Evolutionary conservation across 2,797 vertebrate species (phyloP), one percentile per base, ranked within the genome.

Genomic region (Pseudochromis fuscus): DNA sequence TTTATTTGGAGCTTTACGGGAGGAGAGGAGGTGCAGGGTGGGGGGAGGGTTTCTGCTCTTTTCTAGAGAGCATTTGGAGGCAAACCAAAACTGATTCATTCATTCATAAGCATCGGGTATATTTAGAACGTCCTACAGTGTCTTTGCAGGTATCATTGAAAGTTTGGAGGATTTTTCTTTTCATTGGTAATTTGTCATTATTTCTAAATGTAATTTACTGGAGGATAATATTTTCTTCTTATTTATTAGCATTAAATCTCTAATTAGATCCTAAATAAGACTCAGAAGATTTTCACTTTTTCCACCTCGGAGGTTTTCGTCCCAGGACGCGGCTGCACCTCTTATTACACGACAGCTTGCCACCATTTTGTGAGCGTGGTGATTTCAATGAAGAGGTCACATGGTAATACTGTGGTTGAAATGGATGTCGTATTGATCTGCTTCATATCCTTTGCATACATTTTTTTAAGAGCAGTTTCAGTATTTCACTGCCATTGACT

Each of bases 1-100:
- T 87, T 93, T 93, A 90, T 85, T 87, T 75, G 30, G 21, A 38
- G 72, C 66, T 69, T 78, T 77, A 27, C 44, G 15, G 67, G 63
- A 28, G 51, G 52, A 18, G 38, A 21, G 42, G 51, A 19, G 35
- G 31, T 38, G 0, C n/a, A n/a, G n/a, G 44, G 23, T 70, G 77
- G 79, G 72, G 76, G 72, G 38, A 42, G 45, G 24, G 40, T 83
- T 64, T 59, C 66, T 67, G 66, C 49, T 38, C 61, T 72, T 30
- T 62, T 51, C 18, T 70, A 23, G 44, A 75, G 37, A 83, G 61
- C 21, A 28, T 70, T 82, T 90, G 84, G 88, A 90, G 65, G 30
- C 13, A 61, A 67, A 85, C 76, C 71, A 88, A 80, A 73, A 64
- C 18, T 37, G 4, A 72, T 50, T 58, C 12, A 69, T 72, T 72